Base-by-base conservation (phyloP, 2,888 invertebrate genomes). In the Conistra vaccinii region DNA sequence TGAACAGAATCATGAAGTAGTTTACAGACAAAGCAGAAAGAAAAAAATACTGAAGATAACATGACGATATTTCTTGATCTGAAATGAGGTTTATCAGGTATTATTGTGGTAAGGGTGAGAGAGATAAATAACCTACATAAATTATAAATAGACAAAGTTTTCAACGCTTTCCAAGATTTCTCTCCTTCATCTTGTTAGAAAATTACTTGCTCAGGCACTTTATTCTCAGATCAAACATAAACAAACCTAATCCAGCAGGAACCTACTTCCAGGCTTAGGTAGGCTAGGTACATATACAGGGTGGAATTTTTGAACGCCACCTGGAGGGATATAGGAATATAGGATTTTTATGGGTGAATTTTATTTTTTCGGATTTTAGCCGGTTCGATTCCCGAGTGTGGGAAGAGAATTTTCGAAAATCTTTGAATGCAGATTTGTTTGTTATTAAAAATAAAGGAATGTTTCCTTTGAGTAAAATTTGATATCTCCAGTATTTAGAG, bases 171-270 rank as follows among this genome's bases (percentile, higher is more conserved):
- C 12, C 6, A n/a, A 17, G n/a, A 53, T 20, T 20, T 23, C 23
- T 3, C 2, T 14, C 3, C 3, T 39, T 29, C 14, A 42, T 32
- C 6, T 6, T 42, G 17, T 9, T 45, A 23, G 3, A 17, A 51
- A 74, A 42, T 55, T 29, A 14, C 7, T 17, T 17, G 23, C 10
- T 35, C 14, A 17, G 23, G 26, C 12, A 62, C 20, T 39, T 48
- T 39, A 57, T 35, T 63, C 35, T 17, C 20, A 57, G n/a, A 45
- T 17, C 35, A 42, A 62, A 63, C 3, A 39, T 7, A 57, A 57
- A 78, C 32, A 53, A 76, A 72, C 5, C 23, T 60, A 60, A 58
- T 14, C 5, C 58, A 71, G 45, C 12, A 12, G 23, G 14, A 35
- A 68, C n/a, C 32, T 67, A 26, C 39, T 71, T 69, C n/a, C n/a